Evolutionary conservation across 2,113 vertebrate genomes (phyloP).

Genomic region (Gallinago media): DNA sequence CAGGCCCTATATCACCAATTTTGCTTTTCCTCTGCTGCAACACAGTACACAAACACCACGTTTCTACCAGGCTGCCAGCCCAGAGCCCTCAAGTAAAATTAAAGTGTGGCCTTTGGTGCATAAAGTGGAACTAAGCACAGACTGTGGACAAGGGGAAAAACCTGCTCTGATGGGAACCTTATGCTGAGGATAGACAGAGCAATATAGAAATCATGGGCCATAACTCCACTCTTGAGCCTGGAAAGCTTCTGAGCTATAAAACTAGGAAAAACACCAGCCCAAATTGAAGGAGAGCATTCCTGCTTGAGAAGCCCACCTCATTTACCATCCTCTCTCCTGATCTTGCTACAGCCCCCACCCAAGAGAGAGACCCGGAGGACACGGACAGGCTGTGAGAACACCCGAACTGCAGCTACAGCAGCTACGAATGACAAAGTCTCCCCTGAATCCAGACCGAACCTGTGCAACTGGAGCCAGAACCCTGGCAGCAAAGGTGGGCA

Average conservation of each 20-base stretch:
- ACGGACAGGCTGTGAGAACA: neutral
- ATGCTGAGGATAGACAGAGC: neutral
- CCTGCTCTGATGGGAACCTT: neutral
- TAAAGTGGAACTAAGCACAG: neutral
- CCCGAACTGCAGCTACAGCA: neutral
- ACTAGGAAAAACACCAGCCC: neutral
- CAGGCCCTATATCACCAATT: neutral
- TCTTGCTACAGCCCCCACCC: neutral
- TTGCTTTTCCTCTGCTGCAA: neutral
- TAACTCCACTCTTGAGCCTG: neutral
- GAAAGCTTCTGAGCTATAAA: neutral
- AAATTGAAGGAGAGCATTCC: neutral
- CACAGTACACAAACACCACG: accelerated
- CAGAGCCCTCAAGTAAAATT: neutral
- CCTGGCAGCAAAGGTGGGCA: neutral
- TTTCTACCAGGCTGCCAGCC: neutral
- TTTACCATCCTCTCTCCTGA: neutral
- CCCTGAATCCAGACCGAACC: neutral
- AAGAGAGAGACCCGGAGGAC: neutral
- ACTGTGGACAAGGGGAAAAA: neutral
- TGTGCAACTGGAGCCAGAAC: neutral
- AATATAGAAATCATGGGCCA: neutral
- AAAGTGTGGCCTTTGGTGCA: neutral
- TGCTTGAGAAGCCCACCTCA: neutral
- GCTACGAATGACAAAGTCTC: neutral